A percentile compares a stretch with the other conserved stretches of the same genome.
phyloP scores from a whole-genome alignment of 1,140 invertebrate genomes.

The Brachionus calyciflorus region DNA sequence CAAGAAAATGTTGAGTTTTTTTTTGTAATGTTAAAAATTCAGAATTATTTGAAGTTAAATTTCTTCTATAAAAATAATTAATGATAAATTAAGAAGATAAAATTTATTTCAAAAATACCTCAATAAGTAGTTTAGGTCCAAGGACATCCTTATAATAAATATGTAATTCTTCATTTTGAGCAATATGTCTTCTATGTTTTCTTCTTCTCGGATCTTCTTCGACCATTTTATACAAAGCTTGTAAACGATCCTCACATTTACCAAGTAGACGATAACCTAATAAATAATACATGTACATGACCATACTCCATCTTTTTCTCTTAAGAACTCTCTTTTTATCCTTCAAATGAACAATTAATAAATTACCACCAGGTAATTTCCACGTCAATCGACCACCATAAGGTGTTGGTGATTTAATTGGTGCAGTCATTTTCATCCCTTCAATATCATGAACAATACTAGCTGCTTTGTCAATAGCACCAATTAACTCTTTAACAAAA shows the following conservation, averaged over 20 bases:
- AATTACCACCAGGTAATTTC: constrained; percentile 47
- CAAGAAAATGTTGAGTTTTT: too few species aligned
- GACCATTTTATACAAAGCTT: constrained; percentile 36
- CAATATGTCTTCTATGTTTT: constrained; percentile 38
- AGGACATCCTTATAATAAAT: constrained; percentile 47
- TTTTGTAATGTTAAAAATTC: too few species aligned
- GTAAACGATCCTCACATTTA: constrained; percentile 44
- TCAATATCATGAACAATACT: constrained; percentile 80
- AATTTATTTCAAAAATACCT: too few species aligned
- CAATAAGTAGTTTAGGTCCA: constrained; percentile 32
- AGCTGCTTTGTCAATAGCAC: constrained; percentile 41
- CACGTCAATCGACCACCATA: constrained; percentile 46
- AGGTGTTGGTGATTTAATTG: constrained; percentile 23
- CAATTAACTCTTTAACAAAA: constrained; percentile 46
- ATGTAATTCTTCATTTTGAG: constrained; percentile 48
- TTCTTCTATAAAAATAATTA: too few species aligned
- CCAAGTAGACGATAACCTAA: constrained; percentile 75
- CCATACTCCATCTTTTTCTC: constrained; percentile 47
- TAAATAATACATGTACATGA: constrained; percentile 99
- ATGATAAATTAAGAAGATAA: too few species aligned
- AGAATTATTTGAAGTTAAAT: too few species aligned
- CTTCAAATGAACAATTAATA: constrained; percentile 45
- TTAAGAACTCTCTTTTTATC: constrained; percentile 33
- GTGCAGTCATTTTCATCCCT: constrained; percentile 50
- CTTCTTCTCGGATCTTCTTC: constrained; percentile 23